Conservation (phyloP, 2,797 vertebrate species). For the Mus minutoides region DNA sequence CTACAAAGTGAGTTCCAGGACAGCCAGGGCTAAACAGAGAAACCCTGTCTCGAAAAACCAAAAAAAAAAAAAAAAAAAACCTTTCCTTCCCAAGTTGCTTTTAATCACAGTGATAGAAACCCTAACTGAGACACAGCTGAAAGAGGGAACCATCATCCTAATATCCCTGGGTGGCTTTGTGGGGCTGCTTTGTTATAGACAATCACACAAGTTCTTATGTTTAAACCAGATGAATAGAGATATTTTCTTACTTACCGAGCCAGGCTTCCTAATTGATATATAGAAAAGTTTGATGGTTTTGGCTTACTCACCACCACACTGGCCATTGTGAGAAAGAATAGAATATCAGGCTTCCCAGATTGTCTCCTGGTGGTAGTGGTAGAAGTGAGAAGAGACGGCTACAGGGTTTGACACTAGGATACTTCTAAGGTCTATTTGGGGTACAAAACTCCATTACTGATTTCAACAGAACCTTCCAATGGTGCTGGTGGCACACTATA, state of each 20-base stretch:
- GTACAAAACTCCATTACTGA: background rate
- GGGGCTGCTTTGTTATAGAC: background rate
- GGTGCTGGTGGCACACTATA: background rate
- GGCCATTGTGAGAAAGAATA: background rate
- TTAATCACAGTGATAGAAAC: background rate
- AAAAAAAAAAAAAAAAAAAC: no score
- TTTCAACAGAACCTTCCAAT: slow-evolving; percentile 37
- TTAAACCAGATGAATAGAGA: background rate
- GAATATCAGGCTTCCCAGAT: background rate
- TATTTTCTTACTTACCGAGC: background rate
- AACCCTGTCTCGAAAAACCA: no score
- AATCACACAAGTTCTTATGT: background rate
- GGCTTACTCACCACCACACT: background rate
- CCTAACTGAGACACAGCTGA: background rate
- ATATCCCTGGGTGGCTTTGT: background rate
- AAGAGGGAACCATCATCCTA: background rate
- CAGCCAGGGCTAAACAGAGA: no score
- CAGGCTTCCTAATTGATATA: background rate
- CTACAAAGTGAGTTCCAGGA: no score
- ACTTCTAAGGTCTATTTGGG: slow-evolving; percentile 38
- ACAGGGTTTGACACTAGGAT: slow-evolving; percentile 1
- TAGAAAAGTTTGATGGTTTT: background rate
- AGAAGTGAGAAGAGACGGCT: background rate
- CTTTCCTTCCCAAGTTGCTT: background rate
- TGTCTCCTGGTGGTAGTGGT: background rate